Percentiles rank a stretch among this genome's conserved stretches.
phyloP scores from a whole-genome alignment of 2,797 vertebrate species.

The Hephaestus fuliginosus region DNA sequence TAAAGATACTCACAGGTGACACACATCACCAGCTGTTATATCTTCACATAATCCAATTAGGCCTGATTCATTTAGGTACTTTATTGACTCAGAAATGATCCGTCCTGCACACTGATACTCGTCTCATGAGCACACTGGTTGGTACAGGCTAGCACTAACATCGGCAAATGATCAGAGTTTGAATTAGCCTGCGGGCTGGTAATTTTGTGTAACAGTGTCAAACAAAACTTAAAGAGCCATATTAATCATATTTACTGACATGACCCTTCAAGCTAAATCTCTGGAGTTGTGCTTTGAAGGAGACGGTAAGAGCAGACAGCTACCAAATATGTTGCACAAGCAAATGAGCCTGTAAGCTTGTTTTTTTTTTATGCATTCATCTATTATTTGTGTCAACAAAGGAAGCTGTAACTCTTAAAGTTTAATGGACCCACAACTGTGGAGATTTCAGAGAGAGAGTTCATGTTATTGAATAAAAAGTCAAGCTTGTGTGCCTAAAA shows the following conservation, averaged over 20 bases:
- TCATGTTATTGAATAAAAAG: not conserved
- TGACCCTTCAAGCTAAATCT: not conserved
- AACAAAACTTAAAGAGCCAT: not conserved
- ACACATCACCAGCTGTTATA: too few relatives aligned
- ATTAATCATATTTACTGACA: conserved; percentile 20
- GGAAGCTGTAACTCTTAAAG: not conserved
- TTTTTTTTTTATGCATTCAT: not conserved
- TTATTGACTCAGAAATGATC: too few relatives aligned
- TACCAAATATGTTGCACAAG: not conserved
- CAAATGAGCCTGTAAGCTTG: not conserved
- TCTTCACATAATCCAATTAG: too few relatives aligned
- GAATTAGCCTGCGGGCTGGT: conserved; percentile 16
- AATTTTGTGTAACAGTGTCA: conserved; percentile 1
- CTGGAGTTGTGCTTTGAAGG: conserved; percentile 1
- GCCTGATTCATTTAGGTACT: too few relatives aligned
- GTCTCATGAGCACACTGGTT: not conserved
- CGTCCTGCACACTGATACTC: not conserved
- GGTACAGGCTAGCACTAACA: not conserved
- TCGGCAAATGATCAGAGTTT: not conserved
- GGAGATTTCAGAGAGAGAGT: too few relatives aligned
- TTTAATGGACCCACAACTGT: too few relatives aligned
- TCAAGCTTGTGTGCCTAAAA: not conserved
- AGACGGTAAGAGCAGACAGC: not conserved
- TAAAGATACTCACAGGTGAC: too few relatives aligned
- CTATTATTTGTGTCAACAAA: too few relatives aligned